Base-by-base conservation (phyloP, 2,888 invertebrate genomes). In the Erebia epiphron region DNA sequence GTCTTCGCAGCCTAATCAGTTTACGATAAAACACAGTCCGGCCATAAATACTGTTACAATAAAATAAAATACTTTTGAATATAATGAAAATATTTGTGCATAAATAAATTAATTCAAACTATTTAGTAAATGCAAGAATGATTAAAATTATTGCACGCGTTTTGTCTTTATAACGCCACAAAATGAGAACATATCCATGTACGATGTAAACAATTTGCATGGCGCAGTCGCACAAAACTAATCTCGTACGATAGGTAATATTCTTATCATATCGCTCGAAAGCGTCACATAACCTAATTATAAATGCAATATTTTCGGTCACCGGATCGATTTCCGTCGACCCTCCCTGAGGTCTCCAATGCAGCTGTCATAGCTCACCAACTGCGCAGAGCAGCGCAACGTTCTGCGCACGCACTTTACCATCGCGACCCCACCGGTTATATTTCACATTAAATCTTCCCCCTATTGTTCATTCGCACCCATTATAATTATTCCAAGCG, bases 381-480 rank as follows among this genome's bases (percentile, higher is more conserved):
- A 84, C 78, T 88, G 89, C 88, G 88, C 89, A 85, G 75, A 80
- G 78, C 71, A 76, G 64, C 72, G 75, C 82, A 82, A 82, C 75
- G 69, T 61, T 73, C 75, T 79, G 87, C 88, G 88, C 88, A 87
- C 79, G 81, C 82, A 71, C 75, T 75, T 69, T 76, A 70, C 73
- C 73, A 72, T 78, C 78, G 68, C 81, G 77, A 83, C 86, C 85
- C 86, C 81, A 81, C 77, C 78, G 78, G 75, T 79, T 80, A 82
- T 80, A 83, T 82, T 83, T 81, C 80, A 83, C 84, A 86, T 86
- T 85, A 83, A 83, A 81, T 81, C 80, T 79, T 82, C 78, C 84
- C 86, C 86, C 81, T 46, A 83, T 85, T 87, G 82, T 86, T 85
- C 80, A 83, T 82, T 84, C 80, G 79, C 86, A 84, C 85, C 83